Conservation (phyloP, 2,113 vertebrate species). For the Scomber colias region DNA sequence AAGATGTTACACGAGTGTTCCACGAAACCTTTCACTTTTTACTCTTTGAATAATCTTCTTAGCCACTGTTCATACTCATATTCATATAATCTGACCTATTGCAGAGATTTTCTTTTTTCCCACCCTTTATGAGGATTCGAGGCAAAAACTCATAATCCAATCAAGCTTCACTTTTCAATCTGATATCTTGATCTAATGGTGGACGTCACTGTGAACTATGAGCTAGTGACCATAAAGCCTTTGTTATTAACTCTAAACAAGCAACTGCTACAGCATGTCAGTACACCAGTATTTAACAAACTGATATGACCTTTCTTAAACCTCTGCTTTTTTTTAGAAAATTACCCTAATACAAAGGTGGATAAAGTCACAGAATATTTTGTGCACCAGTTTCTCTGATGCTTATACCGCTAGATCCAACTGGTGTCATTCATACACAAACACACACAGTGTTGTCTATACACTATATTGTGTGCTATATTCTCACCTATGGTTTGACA, state of each 20-base stretch:
- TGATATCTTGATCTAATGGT: too few species aligned
- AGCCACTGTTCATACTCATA: not conserved
- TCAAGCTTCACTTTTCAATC: not conserved
- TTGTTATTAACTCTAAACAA: not conserved
- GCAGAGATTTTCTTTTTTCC: not conserved
- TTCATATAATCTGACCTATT: too few species aligned
- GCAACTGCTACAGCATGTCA: not conserved
- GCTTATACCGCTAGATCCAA: not conserved
- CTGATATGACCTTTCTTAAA: too few species aligned
- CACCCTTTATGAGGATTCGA: not conserved
- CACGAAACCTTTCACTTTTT: not conserved
- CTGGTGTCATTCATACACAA: not conserved
- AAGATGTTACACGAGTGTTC: not conserved
- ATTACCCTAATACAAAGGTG: too few species aligned
- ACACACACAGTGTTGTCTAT: not conserved
- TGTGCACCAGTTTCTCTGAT: too few species aligned
- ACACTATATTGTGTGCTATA: not conserved
- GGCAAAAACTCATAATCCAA: not conserved
- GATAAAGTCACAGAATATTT: too few species aligned
- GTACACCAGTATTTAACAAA: not conserved
- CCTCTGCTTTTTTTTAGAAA: too few species aligned
- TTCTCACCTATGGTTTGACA: slow-evolving; percentile 94
- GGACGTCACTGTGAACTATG: too few species aligned
- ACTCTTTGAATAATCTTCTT: too few species aligned
- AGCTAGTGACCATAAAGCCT: too few species aligned